These are phyloP conservation scores for Furnarius figulus DNA, from an alignment of 2,113 vertebrate species.

Conservation along the genomic window DNA sequence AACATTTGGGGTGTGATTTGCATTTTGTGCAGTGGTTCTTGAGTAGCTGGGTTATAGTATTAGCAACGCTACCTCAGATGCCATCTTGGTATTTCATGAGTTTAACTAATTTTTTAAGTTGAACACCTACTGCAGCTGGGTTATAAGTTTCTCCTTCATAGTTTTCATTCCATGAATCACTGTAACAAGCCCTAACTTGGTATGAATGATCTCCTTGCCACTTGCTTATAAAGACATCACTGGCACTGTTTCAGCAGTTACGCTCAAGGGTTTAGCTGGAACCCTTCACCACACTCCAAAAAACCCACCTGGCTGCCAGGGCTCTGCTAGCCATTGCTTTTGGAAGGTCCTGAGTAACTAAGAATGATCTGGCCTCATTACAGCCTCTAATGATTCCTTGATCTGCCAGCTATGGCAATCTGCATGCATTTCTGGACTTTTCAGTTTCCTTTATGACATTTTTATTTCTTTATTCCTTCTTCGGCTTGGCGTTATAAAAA, in stretches of 20 bases:
- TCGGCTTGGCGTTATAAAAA: neutral
- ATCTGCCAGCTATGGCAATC: neutral
- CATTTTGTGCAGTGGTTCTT: neutral
- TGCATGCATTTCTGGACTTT: neutral
- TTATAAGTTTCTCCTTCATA: neutral
- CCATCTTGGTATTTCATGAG: neutral
- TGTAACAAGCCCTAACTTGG: neutral
- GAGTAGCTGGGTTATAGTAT: neutral
- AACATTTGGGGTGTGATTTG: neutral
- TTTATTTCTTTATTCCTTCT: neutral
- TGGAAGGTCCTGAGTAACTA: neutral
- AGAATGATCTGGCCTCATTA: neutral
- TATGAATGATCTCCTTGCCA: neutral
- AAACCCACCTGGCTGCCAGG: neutral
- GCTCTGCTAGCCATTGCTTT: neutral
- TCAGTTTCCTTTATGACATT: neutral
- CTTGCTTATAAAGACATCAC: neutral
- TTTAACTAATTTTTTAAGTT: neutral
- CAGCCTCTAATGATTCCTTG: neutral
- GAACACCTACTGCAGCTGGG: neutral
- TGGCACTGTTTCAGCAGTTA: slow-evolving; percentile 12
- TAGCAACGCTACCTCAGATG: neutral
- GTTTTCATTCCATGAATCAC: slow-evolving; percentile 23
- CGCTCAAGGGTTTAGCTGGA: slow-evolving; percentile 7
- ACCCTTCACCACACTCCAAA: neutral